A percentile compares a stretch with the other conserved stretches of the same genome.
Evolutionary conservation across 2,797 vertebrate species (phyloP).

Genomic region (Psittacula derbiana): DNA sequence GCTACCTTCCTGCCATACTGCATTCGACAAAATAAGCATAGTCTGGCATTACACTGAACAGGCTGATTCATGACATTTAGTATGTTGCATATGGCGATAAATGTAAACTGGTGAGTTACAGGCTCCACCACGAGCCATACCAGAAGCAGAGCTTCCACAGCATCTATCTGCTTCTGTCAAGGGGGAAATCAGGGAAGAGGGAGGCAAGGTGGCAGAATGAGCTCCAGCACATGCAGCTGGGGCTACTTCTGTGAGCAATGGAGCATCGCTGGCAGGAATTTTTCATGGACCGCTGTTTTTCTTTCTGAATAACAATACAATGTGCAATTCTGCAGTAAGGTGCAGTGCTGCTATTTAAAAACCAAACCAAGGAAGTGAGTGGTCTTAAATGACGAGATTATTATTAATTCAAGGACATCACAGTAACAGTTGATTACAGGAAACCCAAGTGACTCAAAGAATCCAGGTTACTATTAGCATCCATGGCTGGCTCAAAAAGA

Average conservation of each 20-base stretch:
- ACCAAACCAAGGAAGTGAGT: background rate
- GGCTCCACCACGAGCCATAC: background rate
- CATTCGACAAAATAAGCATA: accelerated
- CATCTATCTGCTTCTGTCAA: background rate
- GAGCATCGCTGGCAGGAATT: background rate
- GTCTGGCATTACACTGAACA: too few relatives aligned
- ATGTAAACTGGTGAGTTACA: background rate
- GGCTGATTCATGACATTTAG: background rate
- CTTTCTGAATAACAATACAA: background rate
- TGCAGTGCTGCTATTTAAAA: background rate
- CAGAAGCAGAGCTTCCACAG: background rate
- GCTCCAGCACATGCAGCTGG: accelerated
- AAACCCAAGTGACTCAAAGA: background rate
- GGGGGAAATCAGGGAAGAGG: accelerated
- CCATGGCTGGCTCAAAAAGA: background rate
- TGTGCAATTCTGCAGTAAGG: background rate
- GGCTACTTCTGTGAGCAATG: background rate
- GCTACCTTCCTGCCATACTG: background rate
- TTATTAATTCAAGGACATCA: background rate
- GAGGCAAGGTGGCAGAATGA: background rate
- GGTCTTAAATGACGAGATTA: background rate
- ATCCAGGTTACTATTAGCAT: background rate
- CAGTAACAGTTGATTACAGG: background rate
- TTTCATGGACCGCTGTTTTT: background rate
- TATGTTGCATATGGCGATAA: background rate